A percentile compares a stretch with the other conserved stretches of the same genome.
Conservation (phyloP, 1,140 invertebrate genomes). For the Delia radicum region DNA sequence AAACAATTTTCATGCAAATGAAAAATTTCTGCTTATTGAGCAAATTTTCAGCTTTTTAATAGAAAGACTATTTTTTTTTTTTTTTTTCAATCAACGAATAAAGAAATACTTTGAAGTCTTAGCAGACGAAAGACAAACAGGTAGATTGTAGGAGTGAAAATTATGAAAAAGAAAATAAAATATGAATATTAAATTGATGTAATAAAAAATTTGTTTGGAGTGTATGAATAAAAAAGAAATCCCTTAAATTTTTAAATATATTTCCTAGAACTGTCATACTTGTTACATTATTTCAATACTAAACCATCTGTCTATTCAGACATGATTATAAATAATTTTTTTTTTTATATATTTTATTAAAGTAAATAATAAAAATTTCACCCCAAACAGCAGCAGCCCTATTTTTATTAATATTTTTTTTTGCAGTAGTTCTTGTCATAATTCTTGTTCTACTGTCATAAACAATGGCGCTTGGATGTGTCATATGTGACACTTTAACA, state of each 20-base stretch:
- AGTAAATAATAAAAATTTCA: not conserved
- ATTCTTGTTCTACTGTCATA: not conserved
- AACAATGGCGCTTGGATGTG: not conserved
- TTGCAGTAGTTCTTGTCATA: not conserved
- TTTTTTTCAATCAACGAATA: not conserved
- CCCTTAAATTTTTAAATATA: not conserved
- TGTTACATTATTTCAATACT: not conserved
- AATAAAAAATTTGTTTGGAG: no score
- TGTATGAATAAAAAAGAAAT: not conserved
- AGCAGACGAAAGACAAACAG: not conserved
- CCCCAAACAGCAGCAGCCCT: no score
- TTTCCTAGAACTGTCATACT: not conserved
- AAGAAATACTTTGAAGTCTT: not conserved
- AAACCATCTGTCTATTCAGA: not conserved
- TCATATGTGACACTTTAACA: not conserved
- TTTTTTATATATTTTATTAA: no score
- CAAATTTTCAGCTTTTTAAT: conserved; percentile 8
- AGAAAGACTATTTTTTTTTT: no score
- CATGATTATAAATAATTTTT: no score
- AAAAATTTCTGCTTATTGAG: conserved; percentile 29
- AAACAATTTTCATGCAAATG: conserved; percentile 26
- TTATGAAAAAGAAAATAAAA: no score
- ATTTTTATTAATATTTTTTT: not conserved
- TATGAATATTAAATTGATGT: no score
- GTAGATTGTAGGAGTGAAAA: not conserved